phyloP scores from a whole-genome alignment of 2,797 vertebrate species.

The Falco novaeseelandiae region DNA sequence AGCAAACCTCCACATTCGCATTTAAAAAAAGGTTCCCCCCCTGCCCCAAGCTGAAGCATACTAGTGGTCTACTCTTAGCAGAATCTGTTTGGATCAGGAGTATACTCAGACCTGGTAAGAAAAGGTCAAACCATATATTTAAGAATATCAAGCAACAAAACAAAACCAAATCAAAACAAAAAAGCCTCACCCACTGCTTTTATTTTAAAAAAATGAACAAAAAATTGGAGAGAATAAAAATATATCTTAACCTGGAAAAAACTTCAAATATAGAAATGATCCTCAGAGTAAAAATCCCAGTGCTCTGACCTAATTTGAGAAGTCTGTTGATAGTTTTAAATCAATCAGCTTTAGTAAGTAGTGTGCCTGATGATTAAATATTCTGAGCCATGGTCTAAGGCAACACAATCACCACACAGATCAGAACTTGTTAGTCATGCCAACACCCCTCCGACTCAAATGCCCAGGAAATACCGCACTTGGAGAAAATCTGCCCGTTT shows the following conservation, averaged over 20 bases:
- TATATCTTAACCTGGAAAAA: not conserved
- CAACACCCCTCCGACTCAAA: conserved; percentile 12
- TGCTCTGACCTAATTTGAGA: conserved; percentile 41
- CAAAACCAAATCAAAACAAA: not conserved
- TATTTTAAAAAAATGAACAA: not conserved
- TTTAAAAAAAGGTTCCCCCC: not conserved
- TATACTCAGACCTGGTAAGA: not conserved
- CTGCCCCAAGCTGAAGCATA: not conserved
- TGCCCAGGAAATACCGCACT: conserved; percentile 54
- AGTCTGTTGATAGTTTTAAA: not conserved
- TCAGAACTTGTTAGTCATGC: conserved; percentile 48
- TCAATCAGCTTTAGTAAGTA: conserved; percentile 19
- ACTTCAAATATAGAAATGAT: not conserved
- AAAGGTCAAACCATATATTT: not conserved
- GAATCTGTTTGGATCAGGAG: not conserved
- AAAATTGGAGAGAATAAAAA: not conserved
- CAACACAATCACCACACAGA: conserved; percentile 56
- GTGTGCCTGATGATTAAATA: conserved; percentile 15
- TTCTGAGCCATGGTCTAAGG: conserved; percentile 40
- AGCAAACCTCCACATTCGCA: not conserved
- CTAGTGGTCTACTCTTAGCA: not conserved
- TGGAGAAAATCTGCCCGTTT: conserved; percentile 43
- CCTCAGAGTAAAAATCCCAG: not conserved
- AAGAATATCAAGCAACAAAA: not conserved
- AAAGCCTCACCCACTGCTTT: not conserved